Evolutionary conservation across 2,113 vertebrate species (phyloP).

Genomic region (Xiphias gladius): DNA sequence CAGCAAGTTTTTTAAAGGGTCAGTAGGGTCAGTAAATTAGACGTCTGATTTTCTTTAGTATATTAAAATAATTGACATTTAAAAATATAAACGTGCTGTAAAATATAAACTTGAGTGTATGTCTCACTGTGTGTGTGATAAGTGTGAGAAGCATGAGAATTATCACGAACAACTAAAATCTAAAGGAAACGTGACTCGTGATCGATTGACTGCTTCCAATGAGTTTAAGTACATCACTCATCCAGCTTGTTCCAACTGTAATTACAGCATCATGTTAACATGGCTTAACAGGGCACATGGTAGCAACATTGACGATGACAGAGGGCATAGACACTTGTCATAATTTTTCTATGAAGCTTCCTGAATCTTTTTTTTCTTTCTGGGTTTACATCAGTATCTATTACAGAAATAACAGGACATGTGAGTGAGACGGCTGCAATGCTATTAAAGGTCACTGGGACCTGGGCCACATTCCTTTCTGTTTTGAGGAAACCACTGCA

Average conservation of each 20-base stretch:
- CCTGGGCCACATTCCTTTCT: slow-evolving; percentile 72
- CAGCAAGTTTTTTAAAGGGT: neutral
- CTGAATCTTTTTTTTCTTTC: slow-evolving; percentile 5
- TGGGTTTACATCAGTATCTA: slow-evolving; percentile 24
- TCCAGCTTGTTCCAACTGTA: neutral
- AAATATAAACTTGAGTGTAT: neutral
- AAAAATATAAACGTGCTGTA: neutral
- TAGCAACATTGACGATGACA: slow-evolving; percentile 17
- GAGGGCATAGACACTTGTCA: neutral
- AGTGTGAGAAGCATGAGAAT: neutral
- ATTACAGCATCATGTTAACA: slow-evolving; percentile 12
- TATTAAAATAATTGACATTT: neutral
- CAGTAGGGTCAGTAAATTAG: neutral
- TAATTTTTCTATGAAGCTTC: slow-evolving; percentile 50
- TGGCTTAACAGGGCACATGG: neutral
- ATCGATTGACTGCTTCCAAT: neutral
- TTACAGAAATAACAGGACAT: slow-evolving; percentile 57
- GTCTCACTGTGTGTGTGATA: neutral
- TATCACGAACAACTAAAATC: neutral
- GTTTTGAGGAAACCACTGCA: slow-evolving; percentile 62
- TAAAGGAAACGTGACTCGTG: neutral
- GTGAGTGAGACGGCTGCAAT: slow-evolving; percentile 51
- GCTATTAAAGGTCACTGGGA: slow-evolving; percentile 70
- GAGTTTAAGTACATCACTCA: slow-evolving; percentile 12
- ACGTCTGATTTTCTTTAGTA: neutral